phyloP scores from a whole-genome alignment of 2,888 invertebrate species.

The Cantharis lateralis region DNA sequence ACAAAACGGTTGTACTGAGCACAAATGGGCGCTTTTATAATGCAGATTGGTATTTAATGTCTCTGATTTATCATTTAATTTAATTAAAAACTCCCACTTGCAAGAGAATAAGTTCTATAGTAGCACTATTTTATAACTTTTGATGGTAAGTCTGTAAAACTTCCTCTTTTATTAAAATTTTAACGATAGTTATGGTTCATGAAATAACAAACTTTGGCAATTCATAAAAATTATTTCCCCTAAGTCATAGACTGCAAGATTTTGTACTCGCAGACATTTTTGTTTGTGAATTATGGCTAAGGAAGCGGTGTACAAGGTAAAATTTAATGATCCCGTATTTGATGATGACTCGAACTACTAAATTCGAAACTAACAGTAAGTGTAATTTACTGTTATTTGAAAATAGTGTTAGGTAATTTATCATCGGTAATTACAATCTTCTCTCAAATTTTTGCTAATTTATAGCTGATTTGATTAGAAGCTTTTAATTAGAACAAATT shows the following conservation, averaged over 20 bases:
- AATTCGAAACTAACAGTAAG: not conserved
- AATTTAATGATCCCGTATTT: not conserved
- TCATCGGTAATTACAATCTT: not conserved
- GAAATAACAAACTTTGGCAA: not conserved
- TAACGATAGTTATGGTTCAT: not conserved
- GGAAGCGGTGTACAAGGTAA: not conserved
- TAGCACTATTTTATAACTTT: not conserved
- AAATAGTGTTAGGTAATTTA: not conserved
- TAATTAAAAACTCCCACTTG: not conserved
- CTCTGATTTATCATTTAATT: not conserved
- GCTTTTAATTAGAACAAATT: not conserved
- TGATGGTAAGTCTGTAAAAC: not conserved
- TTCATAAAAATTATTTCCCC: not conserved
- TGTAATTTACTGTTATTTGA: not conserved
- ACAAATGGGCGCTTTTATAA: not conserved
- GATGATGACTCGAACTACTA: not conserved
- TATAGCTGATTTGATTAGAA: not conserved
- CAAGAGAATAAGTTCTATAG: not conserved
- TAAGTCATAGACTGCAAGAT: not conserved
- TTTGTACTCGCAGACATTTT: not conserved
- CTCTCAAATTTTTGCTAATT: not conserved
- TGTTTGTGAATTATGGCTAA: not conserved
- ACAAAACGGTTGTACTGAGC: not conserved
- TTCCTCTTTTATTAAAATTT: not conserved
- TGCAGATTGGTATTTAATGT: not conserved